Percentiles rank a stretch among this genome's conserved stretches.
These are phyloP conservation scores for Heliothis virescens DNA, from an alignment of 1,140 invertebrate genomes.

Conservation along the genomic window DNA sequence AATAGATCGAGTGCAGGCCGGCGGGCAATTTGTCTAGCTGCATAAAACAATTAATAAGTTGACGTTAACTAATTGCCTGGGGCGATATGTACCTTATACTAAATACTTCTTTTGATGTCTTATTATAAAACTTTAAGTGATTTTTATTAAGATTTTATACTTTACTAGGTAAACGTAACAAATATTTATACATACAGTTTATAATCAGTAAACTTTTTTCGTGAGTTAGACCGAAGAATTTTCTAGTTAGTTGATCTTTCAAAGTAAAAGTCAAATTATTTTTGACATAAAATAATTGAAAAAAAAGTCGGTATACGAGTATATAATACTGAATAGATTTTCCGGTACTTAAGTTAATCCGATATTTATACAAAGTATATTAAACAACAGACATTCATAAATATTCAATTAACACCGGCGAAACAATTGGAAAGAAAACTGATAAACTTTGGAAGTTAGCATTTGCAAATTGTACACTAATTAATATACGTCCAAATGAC, in stretches of 20 bases:
- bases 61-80: constrained; percentile 18
- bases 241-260: too few relatives aligned
- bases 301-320: too few relatives aligned
- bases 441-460: constrained; percentile 8
- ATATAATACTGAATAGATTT: too few relatives aligned
- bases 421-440: background rate
- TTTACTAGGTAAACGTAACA: too few relatives aligned
- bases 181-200: background rate
- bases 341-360: too few relatives aligned
- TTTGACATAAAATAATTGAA: too few relatives aligned
- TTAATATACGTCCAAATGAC: constrained; percentile 24
- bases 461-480: constrained; percentile 23
- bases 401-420: background rate
- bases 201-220: background rate
- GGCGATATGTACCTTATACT: constrained; percentile 1
- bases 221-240: too few relatives aligned
- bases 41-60: constrained; percentile 16
- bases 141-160: background rate
- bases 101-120: background rate
- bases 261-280: too few relatives aligned
- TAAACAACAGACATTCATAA: background rate
- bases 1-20: constrained; percentile 2
- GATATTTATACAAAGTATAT: too few relatives aligned
- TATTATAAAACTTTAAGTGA: background rate
- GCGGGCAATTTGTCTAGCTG: constrained; percentile 1